Base-by-base conservation (phyloP, 1,140 invertebrate genomes). In the Arctopsyche grandis region DNA sequence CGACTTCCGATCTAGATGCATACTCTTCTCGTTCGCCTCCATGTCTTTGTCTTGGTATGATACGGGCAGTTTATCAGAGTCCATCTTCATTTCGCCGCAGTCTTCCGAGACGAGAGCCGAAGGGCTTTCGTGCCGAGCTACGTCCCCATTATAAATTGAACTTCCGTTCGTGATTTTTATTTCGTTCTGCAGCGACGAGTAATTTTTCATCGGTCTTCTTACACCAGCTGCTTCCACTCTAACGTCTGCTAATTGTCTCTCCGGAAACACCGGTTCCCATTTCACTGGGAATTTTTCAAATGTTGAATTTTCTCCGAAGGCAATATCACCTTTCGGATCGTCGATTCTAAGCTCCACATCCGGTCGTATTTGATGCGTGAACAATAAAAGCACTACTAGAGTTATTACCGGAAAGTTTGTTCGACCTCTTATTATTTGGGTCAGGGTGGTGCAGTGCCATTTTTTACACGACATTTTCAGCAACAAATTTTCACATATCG, bases 161-260 rank as follows among this genome's bases (percentile, higher is more conserved):
- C 16, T 74, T 74, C 22, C 38, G 16, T 21, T 74, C 16, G 1
- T 14, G 26, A 70, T 70, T 56, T 79, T 81, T 77, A 48, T 69
- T 26, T 60, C 44, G 26, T 60, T 48, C 29, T 22, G 80, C 79
- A 79, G 78, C 75, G 63, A 52, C 38, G 69, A 38, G 69, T 75
- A 78, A 79, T 81, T 79, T 81, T 79, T 81, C 80, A 81, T 75
- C 52, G 78, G 24, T 44, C 69, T 73, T 76, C 66, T 69, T 69
- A 10, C 79, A 60, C 73, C 79, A 78, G 80, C 75, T 71, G 75
- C 78, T 56, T 78, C 70, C 69, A 75, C 71, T 4, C 69, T 81
- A 81, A 81, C 79, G 75, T 79, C 80, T 77, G 69, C 75, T 81
- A 81, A 81, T 81, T 81, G 80, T 81, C 78, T 81, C 73, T 60